These are phyloP conservation scores for Poeciliopsis gracilis DNA, from an alignment of 2,797 vertebrate genomes.

Conservation along the genomic window DNA sequence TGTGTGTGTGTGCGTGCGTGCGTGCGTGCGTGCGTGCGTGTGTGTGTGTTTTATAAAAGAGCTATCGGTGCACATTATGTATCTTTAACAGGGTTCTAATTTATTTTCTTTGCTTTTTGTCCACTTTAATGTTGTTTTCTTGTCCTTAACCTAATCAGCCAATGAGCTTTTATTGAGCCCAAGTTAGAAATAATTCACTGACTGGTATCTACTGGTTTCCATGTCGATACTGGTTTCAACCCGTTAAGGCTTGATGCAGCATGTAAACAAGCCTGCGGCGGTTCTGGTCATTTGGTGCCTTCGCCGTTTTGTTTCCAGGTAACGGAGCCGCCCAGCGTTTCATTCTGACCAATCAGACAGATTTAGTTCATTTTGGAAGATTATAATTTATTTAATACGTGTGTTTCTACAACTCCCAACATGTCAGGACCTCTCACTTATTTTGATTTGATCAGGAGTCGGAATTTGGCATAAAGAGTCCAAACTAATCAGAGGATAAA, in stretches of 20 bases:
- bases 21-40: conserved; percentile 5
- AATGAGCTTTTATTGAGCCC: conserved; percentile 22
- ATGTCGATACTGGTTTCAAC: not conserved
- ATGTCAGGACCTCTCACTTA: not conserved
- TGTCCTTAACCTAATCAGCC: conserved; percentile 16
- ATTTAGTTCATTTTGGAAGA: not conserved
- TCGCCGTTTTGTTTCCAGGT: not conserved
- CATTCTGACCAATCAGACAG: not conserved
- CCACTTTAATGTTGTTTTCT: conserved; percentile 10
- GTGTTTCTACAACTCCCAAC: not conserved
- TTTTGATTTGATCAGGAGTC: not conserved
- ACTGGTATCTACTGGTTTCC: not conserved
- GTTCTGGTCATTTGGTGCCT: not conserved
- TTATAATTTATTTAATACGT: not conserved
- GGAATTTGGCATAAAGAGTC: not conserved
- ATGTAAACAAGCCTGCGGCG: not conserved
- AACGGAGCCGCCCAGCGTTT: not conserved
- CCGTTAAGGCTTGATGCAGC: not conserved
- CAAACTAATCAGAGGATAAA: not conserved
- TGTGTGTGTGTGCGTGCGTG: conserved; percentile 3
- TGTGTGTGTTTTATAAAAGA: conserved; percentile 11
- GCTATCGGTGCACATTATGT: conserved; percentile 25
- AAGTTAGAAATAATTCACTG: not conserved
- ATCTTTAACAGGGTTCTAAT: conserved; percentile 44
- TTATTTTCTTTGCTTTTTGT: conserved; percentile 7